Evolutionary conservation across 1,140 invertebrate genomes (phyloP).

Genomic region (Rhyacophila brunnea): DNA sequence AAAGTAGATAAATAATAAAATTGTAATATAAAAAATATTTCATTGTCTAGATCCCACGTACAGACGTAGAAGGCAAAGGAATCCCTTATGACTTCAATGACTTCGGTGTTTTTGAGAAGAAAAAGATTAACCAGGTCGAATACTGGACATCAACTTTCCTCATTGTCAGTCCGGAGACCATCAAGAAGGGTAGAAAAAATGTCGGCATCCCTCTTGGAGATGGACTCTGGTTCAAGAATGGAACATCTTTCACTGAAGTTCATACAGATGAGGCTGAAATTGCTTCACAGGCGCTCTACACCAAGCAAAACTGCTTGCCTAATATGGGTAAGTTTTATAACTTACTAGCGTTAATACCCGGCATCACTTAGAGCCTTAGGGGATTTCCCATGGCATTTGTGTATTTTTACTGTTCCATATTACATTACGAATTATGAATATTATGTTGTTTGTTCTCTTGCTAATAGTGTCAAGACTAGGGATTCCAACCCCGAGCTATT

Average conservation of each 20-base stretch:
- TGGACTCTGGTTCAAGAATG: constrained; percentile 39
- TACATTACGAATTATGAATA: too few relatives aligned
- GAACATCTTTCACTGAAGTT: constrained; percentile 35
- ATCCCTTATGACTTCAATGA: constrained; percentile 14
- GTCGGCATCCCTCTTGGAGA: constrained; percentile 3
- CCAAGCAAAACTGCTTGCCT: constrained; percentile 41
- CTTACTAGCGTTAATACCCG: too few relatives aligned
- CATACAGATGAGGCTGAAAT: constrained; percentile 33
- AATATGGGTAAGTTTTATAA: constrained; percentile 42
- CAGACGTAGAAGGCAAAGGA: constrained; percentile 9
- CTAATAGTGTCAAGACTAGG: too few relatives aligned
- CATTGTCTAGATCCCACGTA: constrained; percentile 10
- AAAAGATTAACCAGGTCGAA: constrained; percentile 7
- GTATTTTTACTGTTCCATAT: too few relatives aligned
- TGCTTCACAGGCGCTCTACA: constrained; percentile 35
- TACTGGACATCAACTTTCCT: constrained; percentile 31
- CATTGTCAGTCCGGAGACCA: constrained; percentile 12
- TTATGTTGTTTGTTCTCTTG: too few relatives aligned
- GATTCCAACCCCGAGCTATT: too few relatives aligned
- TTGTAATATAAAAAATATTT: not conserved
- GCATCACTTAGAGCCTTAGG: too few relatives aligned
- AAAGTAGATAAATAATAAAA: too few relatives aligned
- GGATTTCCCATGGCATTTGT: too few relatives aligned
- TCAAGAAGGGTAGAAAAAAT: constrained; percentile 6
- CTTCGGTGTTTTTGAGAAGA: constrained; percentile 18